A percentile compares a stretch with the other conserved stretches of the same genome.
Conservation (phyloP, 2,888 invertebrate genomes). For the Dione juno region DNA sequence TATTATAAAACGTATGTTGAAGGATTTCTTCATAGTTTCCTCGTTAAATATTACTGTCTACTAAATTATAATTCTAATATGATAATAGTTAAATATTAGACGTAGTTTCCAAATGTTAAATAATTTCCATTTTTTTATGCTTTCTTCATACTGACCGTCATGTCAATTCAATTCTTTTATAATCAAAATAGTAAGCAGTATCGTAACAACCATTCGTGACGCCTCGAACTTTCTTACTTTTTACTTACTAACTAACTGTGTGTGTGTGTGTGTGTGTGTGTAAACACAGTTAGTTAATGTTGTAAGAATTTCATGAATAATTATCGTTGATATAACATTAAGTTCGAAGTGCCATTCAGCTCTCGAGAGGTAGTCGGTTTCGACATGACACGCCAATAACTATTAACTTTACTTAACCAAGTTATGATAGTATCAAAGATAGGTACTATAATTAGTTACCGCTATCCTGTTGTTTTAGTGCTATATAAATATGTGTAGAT, state of each 20-base stretch:
- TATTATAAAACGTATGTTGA: too few relatives aligned
- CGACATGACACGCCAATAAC: conserved; percentile 9
- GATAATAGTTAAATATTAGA: too few relatives aligned
- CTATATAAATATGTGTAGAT: too few relatives aligned
- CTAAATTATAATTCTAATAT: too few relatives aligned
- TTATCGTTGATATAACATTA: conserved; percentile 1
- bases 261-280: too few relatives aligned
- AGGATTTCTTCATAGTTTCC: too few relatives aligned
- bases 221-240: not conserved
- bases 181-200: not conserved
- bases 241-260: too few relatives aligned
- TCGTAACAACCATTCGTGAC: not conserved
- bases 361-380: conserved; percentile 21
- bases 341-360: conserved; percentile 11
- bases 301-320: not conserved
- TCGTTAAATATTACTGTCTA: too few relatives aligned
- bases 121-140: too few relatives aligned
- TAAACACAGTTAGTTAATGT: not conserved
- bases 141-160: not conserved
- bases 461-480: not conserved
- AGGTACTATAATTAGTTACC: conserved; percentile 8
- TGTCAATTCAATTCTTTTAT: not conserved
- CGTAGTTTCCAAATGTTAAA: too few relatives aligned
- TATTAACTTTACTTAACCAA: not conserved
- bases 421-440: conserved; percentile 13